Evolutionary conservation across 1,140 invertebrate species (phyloP), one percentile per base, ranked within the genome.

Genomic region (Cyclargus thomasi): DNA sequence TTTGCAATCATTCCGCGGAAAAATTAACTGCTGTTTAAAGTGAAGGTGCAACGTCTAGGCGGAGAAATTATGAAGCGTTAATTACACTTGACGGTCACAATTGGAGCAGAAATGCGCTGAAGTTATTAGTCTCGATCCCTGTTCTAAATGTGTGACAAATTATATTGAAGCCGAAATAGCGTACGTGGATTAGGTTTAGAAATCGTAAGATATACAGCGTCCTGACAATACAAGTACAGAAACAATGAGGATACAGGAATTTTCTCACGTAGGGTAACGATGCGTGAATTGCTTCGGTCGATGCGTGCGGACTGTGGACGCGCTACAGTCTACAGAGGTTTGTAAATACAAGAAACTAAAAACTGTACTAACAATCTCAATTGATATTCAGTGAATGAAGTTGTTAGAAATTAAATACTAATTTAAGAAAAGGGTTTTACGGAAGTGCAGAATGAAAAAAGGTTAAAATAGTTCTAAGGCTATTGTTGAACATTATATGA

Each of bases 251-350:
- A 76, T 62, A 74, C 73, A 72, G 78, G 76, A 80, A 77, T 82
- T 73, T 86, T 89, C 86, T 78, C 86, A 89, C 86, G 83, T 73
- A 35, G 74, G 65, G 80, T 79, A 76, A 66, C 82, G 80, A 83
- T 78, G 83, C 86, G 80, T 83, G 65, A 64, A 74, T 62, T 74
- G 77, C 79, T 77, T 84, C 82, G 84, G 82, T 84, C 77, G 82
- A 80, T 78, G 75, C 79, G 77, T 77, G 75, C 66, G 77, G 71
- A 81, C 79, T 77, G 75, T 67, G 77, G 71, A 81, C 79, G 74
- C 74, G 70, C 69, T 79, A 70, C 77, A 53, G 29, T n/a, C n/a
- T n/a, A 69, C 67, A 53, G 76, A 77, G 76, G 74, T 72, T 74
- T 69, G 66, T 64, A 71, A 63, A 36, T 47, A 64, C n/a, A 18